phyloP scores from a whole-genome alignment of 2,888 invertebrate species.

The Lobophora halterata region DNA sequence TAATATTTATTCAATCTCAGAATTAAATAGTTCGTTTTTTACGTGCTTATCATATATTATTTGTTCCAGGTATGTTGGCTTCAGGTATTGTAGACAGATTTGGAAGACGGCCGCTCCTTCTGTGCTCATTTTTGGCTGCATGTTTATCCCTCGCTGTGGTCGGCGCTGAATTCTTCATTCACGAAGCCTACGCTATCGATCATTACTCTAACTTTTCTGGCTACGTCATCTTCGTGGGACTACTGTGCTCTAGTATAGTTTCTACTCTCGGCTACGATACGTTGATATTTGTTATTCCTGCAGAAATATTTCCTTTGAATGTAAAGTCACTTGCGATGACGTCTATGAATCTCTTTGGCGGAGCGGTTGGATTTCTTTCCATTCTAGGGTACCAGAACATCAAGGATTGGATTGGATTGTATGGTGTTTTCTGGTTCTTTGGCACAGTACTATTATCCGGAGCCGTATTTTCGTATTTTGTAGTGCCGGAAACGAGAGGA shows the following conservation, averaged over 20 bases:
- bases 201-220: constrained; percentile 26
- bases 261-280: constrained; percentile 69
- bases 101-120: constrained; percentile 69
- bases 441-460: constrained; percentile 61
- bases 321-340: constrained; percentile 78
- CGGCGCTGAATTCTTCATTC: constrained; percentile 57
- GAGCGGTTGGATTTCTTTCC: constrained; percentile 62
- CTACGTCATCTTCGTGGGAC: constrained; percentile 61
- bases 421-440: constrained; percentile 73
- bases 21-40: too few species aligned
- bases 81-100: constrained; percentile 51
- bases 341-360: constrained; percentile 61
- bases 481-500: constrained; percentile 80
- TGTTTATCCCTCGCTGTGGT: constrained; percentile 41
- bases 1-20: too few species aligned
- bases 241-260: constrained; percentile 48
- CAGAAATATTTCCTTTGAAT: constrained; percentile 80
- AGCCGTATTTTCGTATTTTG: constrained; percentile 58
- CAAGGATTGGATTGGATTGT: constrained; percentile 64
- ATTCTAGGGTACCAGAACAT: constrained; percentile 73
- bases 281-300: constrained; percentile 68
- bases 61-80: constrained; percentile 53
- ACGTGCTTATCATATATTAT: not conserved
- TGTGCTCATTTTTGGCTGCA: constrained; percentile 58
- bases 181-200: constrained; percentile 37